A percentile compares a stretch with the other conserved stretches of the same genome.
Conservation (phyloP, 2,797 vertebrate species). For the Mormyrops attenuatus region DNA sequence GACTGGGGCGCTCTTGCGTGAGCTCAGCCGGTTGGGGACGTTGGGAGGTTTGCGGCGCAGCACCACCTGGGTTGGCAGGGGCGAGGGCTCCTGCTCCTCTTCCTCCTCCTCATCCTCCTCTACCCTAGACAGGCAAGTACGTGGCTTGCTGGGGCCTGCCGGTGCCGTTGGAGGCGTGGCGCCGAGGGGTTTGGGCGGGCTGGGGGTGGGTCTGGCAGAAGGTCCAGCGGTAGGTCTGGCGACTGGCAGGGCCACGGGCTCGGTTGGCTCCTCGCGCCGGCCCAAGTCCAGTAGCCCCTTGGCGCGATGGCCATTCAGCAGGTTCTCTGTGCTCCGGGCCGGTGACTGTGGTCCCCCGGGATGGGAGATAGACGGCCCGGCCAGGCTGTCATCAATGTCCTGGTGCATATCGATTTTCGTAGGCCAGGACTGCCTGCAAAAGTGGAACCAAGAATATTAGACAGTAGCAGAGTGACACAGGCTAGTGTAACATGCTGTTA, state of each 20-base stretch:
- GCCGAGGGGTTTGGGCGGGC: conserved; percentile 40
- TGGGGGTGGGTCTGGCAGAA: conserved; percentile 43
- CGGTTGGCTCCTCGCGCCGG: conserved; percentile 73
- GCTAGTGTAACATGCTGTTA: not conserved
- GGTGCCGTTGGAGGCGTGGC: conserved; percentile 33
- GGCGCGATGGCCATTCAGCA: conserved; percentile 85
- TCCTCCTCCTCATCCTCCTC: conserved; percentile 96
- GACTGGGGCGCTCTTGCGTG: conserved; percentile 88
- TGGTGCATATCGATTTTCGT: conserved; percentile 90
- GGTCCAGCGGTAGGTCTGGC: conserved; percentile 43
- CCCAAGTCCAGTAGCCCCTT: conserved; percentile 76
- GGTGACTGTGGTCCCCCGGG: conserved; percentile 78
- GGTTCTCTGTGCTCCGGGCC: conserved; percentile 76
- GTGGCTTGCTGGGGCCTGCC: conserved; percentile 54
- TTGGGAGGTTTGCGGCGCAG: conserved; percentile 84
- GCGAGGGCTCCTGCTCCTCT: conserved; percentile 79
- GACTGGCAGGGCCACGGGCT: conserved; percentile 43
- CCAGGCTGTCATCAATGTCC: conserved; percentile 91
- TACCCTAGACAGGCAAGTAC: conserved; percentile 86
- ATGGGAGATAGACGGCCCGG: conserved; percentile 83
- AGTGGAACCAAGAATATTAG: not conserved
- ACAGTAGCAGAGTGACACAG: not conserved
- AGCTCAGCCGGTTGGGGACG: conserved; percentile 89
- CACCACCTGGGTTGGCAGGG: conserved; percentile 78
- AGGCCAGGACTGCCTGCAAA: conserved; percentile 88